Percentiles rank a stretch among this genome's conserved stretches.
Evolutionary conservation across 2,888 invertebrate genomes (phyloP).

Genomic region (Hypercompe scribonia): DNA sequence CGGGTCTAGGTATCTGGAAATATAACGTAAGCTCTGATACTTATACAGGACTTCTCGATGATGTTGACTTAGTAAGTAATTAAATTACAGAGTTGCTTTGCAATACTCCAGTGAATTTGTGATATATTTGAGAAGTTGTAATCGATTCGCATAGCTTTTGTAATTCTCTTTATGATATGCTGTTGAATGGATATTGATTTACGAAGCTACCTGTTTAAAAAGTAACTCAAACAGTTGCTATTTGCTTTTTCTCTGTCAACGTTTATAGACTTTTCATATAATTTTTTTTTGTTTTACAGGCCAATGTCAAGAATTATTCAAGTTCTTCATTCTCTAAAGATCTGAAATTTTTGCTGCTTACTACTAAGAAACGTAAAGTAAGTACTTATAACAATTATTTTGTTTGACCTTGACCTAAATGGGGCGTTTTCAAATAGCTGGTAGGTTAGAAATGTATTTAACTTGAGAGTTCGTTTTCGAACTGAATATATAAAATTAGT

Average conservation of each 20-base stretch:
- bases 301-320: slow-evolving; percentile 63
- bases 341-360: slow-evolving; percentile 69
- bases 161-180: neutral
- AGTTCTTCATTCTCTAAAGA: slow-evolving; percentile 71
- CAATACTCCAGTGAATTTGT: slow-evolving; percentile 1
- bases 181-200: neutral
- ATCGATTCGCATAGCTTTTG: slow-evolving; percentile 7
- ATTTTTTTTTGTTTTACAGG: slow-evolving; percentile 58
- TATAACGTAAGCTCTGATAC: slow-evolving; percentile 64
- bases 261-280: neutral
- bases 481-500: neutral
- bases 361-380: slow-evolving; percentile 68
- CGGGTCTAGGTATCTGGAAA: slow-evolving; percentile 65
- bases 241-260: neutral
- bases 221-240: neutral
- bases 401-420: neutral
- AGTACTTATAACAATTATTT: slow-evolving; percentile 28
- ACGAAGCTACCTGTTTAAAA: neutral
- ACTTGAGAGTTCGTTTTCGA: neutral
- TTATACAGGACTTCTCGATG: slow-evolving; percentile 60
- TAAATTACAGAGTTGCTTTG: too few relatives aligned
- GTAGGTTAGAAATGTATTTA: neutral
- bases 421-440: neutral
- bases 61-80: slow-evolving; percentile 70
- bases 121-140: slow-evolving; percentile 2